Evolutionary conservation across 2,797 vertebrate genomes (phyloP).

Genomic region (Salmo trutta): DNA sequence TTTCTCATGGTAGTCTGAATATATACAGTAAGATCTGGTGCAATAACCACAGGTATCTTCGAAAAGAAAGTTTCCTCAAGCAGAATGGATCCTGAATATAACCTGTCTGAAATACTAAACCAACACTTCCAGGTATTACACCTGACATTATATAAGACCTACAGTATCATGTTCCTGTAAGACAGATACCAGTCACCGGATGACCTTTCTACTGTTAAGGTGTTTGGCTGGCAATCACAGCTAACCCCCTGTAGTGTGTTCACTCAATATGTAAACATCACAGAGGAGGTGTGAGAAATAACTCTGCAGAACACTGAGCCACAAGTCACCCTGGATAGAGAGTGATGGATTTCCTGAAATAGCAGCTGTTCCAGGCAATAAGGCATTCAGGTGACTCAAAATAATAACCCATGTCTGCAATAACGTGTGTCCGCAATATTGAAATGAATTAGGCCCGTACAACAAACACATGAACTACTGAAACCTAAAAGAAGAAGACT

Average conservation of each 20-base stretch:
- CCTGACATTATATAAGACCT: neutral
- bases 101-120: neutral
- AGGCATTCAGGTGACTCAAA: neutral
- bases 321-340: neutral
- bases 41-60: too few species aligned
- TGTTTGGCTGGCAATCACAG: neutral
- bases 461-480: neutral
- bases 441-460: neutral
- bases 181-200: neutral
- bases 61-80: too few species aligned
- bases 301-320: neutral
- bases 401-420: neutral
- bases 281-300: neutral
- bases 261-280: neutral
- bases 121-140: neutral
- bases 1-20: neutral
- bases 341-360: neutral
- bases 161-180: neutral
- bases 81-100: too few species aligned
- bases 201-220: conserved; percentile 1
- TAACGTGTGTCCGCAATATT: neutral
- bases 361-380: neutral
- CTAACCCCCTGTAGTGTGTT: neutral
- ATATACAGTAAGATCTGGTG: neutral
- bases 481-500: neutral